phyloP scores from a whole-genome alignment of 2,113 vertebrate species.

The Bambusicola thoracicus region DNA sequence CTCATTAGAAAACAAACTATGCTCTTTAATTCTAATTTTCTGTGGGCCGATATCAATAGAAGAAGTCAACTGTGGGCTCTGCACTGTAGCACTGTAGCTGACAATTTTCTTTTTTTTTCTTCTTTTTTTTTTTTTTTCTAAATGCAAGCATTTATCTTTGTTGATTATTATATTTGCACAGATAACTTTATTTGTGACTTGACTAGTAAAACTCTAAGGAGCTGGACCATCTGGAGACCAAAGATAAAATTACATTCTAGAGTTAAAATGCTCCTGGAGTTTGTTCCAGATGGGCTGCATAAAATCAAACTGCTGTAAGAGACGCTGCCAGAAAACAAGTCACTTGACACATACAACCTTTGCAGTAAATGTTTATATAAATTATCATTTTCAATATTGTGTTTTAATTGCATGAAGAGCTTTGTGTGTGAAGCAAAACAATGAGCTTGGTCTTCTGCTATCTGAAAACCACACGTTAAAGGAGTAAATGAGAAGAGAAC shows the following conservation, averaged over 20 bases:
- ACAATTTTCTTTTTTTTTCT: neutral
- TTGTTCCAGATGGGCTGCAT: constrained; percentile 30
- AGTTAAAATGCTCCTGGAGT: neutral
- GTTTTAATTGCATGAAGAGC: constrained; percentile 13
- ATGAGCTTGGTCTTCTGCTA: neutral
- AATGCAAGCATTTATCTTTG: neutral
- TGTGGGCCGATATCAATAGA: neutral
- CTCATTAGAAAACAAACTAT: neutral
- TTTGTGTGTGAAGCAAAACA: neutral
- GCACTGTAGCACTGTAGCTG: neutral
- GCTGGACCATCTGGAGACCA: constrained; percentile 21
- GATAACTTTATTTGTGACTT: constrained; percentile 36
- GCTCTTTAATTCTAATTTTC: neutral
- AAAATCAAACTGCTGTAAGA: constrained; percentile 23
- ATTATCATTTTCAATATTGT: neutral
- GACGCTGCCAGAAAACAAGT: constrained; percentile 14
- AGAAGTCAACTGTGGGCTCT: neutral
- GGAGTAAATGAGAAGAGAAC: neutral
- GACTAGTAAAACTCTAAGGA: constrained; percentile 40
- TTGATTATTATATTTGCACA: constrained; percentile 32
- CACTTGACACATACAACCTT: constrained; percentile 6
- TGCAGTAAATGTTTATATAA: neutral
- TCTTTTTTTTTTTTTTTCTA: neutral
- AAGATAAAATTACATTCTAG: constrained; percentile 31
- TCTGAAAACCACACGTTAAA: neutral